These are phyloP conservation scores for Chlorops oryzae DNA, from an alignment of 1,140 invertebrate species.

Conservation along the genomic window DNA sequence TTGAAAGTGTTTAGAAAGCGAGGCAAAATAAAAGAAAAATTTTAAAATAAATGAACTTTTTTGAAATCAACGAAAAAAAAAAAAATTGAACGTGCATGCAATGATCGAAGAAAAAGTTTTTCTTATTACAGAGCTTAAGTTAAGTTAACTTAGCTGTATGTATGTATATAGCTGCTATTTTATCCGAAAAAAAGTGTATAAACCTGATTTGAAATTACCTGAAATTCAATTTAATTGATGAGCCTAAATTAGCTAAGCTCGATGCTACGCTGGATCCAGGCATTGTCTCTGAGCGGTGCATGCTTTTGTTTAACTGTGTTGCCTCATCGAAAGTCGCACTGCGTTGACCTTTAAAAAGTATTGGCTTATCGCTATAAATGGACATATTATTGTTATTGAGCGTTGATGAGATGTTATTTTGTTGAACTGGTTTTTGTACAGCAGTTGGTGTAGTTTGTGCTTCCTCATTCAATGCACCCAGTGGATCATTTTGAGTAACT, in stretches of 20 bases:
- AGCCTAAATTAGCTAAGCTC: slow-evolving; percentile 67
- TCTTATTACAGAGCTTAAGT: no score
- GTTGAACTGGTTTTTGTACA: background rate
- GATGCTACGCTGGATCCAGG: slow-evolving; percentile 67
- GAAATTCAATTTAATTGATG: slow-evolving; percentile 75
- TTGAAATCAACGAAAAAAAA: slow-evolving; percentile 34
- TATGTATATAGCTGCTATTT: no score
- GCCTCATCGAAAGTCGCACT: slow-evolving; percentile 59
- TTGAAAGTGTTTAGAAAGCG: no score
- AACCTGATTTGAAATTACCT: slow-evolving; percentile 72
- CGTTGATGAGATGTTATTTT: slow-evolving; percentile 5
- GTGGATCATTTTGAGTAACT: slow-evolving; percentile 83
- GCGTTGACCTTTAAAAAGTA: slow-evolving; percentile 51
- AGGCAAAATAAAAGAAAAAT: no score
- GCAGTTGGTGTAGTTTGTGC: slow-evolving; percentile 16
- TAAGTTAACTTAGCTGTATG: no score
- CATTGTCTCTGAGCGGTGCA: slow-evolving; percentile 78
- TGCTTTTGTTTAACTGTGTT: slow-evolving; percentile 45
- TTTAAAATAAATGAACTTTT: no score
- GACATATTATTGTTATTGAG: slow-evolving; percentile 14
- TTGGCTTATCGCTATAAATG: slow-evolving; percentile 51
- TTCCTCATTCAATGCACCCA: slow-evolving; percentile 68
- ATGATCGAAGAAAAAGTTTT: background rate
- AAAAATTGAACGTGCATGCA: slow-evolving; percentile 3
- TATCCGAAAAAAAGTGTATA: no score